phyloP scores from a whole-genome alignment of 2,888 invertebrate genomes.

The Siphlonurus alternatus region DNA sequence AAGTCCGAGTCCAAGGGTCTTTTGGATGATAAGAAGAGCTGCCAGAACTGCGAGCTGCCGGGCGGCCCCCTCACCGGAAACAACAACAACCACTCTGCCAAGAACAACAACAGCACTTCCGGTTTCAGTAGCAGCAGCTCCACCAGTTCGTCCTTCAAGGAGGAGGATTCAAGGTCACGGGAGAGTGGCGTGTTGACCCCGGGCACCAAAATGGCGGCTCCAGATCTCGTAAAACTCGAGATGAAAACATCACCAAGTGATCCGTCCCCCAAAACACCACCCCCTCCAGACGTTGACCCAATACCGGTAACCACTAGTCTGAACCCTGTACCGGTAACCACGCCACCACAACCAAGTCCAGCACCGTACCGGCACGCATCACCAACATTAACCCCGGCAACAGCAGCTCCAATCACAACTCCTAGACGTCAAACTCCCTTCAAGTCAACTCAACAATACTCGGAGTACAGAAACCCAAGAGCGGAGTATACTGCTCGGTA shows the following conservation, averaged over 20 bases:
- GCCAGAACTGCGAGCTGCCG: constrained; percentile 63
- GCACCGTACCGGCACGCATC: constrained; percentile 21
- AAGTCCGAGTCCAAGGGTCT: constrained; percentile 36
- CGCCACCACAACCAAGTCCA: constrained; percentile 19
- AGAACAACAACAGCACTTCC: constrained; percentile 48
- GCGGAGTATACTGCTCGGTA: neutral
- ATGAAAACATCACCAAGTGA: neutral
- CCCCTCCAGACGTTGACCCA: neutral
- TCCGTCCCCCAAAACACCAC: neutral
- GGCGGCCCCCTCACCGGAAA: constrained; percentile 59
- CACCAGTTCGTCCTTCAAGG: constrained; percentile 40
- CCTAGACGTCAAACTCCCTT: constrained; percentile 19
- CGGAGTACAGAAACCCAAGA: neutral
- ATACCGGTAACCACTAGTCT: constrained; percentile 3
- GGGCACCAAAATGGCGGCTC: constrained; percentile 18
- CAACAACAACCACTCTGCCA: constrained; percentile 39
- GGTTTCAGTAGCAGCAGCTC: constrained; percentile 48
- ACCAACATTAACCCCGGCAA: constrained; percentile 21
- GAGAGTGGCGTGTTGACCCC: constrained; percentile 37
- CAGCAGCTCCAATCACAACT: constrained; percentile 22
- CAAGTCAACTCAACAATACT: neutral
- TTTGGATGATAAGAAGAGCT: constrained; percentile 28
- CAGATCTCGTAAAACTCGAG: constrained; percentile 11
- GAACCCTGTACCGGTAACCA: constrained; percentile 17
- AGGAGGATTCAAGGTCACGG: constrained; percentile 58